Percentiles rank a stretch among this genome's conserved stretches.
Evolutionary conservation across 2,888 invertebrate species (phyloP).

Genomic region (Unio delphinus): DNA sequence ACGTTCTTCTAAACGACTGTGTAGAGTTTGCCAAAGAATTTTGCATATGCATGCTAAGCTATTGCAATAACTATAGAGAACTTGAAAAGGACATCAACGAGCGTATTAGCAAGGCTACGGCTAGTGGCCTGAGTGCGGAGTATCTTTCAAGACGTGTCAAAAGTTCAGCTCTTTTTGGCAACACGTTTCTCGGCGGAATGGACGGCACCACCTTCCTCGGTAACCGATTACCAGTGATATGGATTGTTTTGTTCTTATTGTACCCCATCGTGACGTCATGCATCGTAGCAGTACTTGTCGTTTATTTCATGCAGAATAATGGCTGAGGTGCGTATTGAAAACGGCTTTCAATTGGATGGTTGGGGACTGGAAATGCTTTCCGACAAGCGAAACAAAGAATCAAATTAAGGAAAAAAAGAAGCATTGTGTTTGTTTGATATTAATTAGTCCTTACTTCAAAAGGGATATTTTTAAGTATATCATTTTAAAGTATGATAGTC

Average conservation of each 20-base stretch:
- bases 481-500: too few species aligned
- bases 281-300: too few species aligned
- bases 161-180: slow-evolving; percentile 18
- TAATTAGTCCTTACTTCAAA: too few species aligned
- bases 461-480: too few species aligned
- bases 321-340: too few species aligned
- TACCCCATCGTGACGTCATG: slow-evolving; percentile 4
- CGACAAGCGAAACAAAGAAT: too few species aligned
- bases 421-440: too few species aligned
- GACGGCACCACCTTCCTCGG: slow-evolving; percentile 14
- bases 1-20: slow-evolving; percentile 29
- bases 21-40: slow-evolving; percentile 32
- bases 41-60: slow-evolving; percentile 20
- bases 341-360: background rate
- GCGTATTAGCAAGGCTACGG: slow-evolving; percentile 22
- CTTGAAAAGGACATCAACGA: slow-evolving; percentile 11
- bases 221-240: background rate
- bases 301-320: too few species aligned
- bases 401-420: too few species aligned
- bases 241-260: slow-evolving; percentile 5
- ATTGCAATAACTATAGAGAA: slow-evolving; percentile 17
- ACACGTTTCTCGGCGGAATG: slow-evolving; percentile 19
- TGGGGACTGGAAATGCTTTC: too few species aligned
- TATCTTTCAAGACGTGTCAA: slow-evolving; percentile 18
- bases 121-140: slow-evolving; percentile 25